Base-by-base conservation (phyloP, 2,113 vertebrate genomes). In the Columbina picui region DNA sequence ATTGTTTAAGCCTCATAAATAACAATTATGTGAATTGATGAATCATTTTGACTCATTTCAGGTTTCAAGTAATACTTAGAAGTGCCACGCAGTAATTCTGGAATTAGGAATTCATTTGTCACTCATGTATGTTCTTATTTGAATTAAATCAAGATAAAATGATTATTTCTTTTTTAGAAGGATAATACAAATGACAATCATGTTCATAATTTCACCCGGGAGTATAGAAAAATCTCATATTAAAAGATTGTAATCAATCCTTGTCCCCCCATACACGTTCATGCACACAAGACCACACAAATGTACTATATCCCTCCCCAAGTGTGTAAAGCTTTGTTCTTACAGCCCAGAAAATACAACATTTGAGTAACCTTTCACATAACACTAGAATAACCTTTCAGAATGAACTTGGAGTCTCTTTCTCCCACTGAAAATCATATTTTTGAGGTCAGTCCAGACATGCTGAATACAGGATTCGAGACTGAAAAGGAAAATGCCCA, bases 1-100 rank as follows among this genome's bases (percentile, higher is more conserved):
- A 93, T 61, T 89, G 55, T 70, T 91, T 53, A 63, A 87, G n/a
- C n/a, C 26, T 92, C 57, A 92, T 84, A 95, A 84, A 89, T 89
- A 88, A 49, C 68, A 41, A 78, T 94, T 81, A 53, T 90, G 88
- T 89, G 83, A 82, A 60, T n/a, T 89, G 90, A 65, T 96, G 73
- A 95, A 94, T 95, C 76, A 93, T 75, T 93, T 95, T 76, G 76
- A 90, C 56, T 94, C 64, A 65, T 84, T 93, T 70, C 36, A 68
- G 68, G 14, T 75, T 71, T 87, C 60, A 32, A 93, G 76, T 71
- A 38, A 47, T 79, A 75, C 78, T 84, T 84, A 92, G 90, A 20
- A 64, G 39, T 56, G 34, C n/a, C 61, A 14, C 29, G 39, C 52
- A 49, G 67, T 47, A 82, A 94, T 77, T 84, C 76, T 38, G 20